Percentiles rank a stretch among this genome's conserved stretches.
Evolutionary conservation across 1,140 invertebrate genomes (phyloP).

Genomic region (Solenopsis invicta): DNA sequence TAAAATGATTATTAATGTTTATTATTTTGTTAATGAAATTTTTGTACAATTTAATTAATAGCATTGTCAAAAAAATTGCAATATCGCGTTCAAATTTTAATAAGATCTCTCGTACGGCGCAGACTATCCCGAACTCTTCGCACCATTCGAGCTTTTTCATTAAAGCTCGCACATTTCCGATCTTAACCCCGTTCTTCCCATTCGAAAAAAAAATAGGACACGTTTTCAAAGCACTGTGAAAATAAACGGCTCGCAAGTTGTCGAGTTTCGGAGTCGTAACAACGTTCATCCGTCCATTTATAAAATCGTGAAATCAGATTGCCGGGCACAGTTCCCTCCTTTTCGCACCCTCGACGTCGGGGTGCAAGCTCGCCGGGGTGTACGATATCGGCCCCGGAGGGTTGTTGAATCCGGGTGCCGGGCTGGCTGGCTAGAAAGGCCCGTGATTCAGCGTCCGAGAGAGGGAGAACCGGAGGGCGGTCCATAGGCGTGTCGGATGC

Average conservation of each 20-base stretch:
- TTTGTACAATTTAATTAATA: neutral
- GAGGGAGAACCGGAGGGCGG: slow-evolving; percentile 49
- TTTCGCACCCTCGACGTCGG: neutral
- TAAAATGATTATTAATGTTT: neutral
- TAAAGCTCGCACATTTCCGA: neutral
- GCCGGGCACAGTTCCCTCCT: neutral
- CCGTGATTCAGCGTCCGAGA: neutral
- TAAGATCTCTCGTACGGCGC: neutral
- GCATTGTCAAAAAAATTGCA: neutral
- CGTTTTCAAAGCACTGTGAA: neutral
- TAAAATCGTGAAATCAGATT: slow-evolving; percentile 42
- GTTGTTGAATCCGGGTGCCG: slow-evolving; percentile 3
- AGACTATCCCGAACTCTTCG: neutral
- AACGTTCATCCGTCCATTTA: slow-evolving; percentile 29
- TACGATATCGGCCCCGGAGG: slow-evolving; percentile 4
- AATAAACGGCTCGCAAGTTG: neutral
- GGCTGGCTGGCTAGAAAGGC: neutral
- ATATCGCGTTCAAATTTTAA: neutral
- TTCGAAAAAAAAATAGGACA: slow-evolving; percentile 1
- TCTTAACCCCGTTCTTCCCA: neutral
- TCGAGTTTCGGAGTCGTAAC: neutral
- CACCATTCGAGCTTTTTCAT: neutral
- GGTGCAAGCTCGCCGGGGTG: neutral
- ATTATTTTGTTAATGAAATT: neutral
- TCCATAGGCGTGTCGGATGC: slow-evolving; percentile 72